These are phyloP conservation scores for Acrobasis suavella DNA, from an alignment of 2,888 invertebrate genomes.

Conservation along the genomic window DNA sequence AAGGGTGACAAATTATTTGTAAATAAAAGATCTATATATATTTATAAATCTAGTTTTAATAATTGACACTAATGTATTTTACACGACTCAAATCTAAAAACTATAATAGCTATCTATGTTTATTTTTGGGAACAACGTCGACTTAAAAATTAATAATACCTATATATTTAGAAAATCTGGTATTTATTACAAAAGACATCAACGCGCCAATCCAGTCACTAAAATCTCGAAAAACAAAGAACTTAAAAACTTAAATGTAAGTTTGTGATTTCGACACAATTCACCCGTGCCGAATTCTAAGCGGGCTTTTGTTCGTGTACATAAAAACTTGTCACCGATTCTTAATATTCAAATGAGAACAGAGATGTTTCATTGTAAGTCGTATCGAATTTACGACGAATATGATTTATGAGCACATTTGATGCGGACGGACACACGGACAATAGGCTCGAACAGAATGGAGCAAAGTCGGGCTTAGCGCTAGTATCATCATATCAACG, in stretches of 20 bases:
- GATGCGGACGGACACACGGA: slow-evolving; percentile 76
- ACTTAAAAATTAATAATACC: no score
- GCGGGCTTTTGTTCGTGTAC: slow-evolving; percentile 20
- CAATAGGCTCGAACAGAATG: slow-evolving; percentile 66
- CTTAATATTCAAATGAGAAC: slow-evolving; percentile 71
- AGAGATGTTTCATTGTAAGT: slow-evolving; percentile 75
- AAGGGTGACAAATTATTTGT: no score
- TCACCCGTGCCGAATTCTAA: slow-evolving; percentile 21
- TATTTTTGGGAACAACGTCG: no score
- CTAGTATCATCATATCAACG: slow-evolving; percentile 9
- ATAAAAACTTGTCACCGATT: slow-evolving; percentile 39
- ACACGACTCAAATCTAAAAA: no score
- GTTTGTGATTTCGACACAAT: slow-evolving; percentile 22
- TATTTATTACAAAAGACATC: background rate
- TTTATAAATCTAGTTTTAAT: no score
- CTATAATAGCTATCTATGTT: no score
- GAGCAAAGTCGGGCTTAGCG: slow-evolving; percentile 17
- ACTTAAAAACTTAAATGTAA: background rate
- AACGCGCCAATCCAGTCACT: background rate
- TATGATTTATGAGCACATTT: slow-evolving; percentile 78
- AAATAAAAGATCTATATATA: no score
- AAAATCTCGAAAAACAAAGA: background rate
- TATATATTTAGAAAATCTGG: no score
- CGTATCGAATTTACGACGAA: slow-evolving; percentile 78
- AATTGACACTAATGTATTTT: no score